Percentiles rank a stretch among this genome's conserved stretches.
phyloP scores from a whole-genome alignment of 2,797 vertebrate genomes.

The Gymnopithys bicolor region DNA sequence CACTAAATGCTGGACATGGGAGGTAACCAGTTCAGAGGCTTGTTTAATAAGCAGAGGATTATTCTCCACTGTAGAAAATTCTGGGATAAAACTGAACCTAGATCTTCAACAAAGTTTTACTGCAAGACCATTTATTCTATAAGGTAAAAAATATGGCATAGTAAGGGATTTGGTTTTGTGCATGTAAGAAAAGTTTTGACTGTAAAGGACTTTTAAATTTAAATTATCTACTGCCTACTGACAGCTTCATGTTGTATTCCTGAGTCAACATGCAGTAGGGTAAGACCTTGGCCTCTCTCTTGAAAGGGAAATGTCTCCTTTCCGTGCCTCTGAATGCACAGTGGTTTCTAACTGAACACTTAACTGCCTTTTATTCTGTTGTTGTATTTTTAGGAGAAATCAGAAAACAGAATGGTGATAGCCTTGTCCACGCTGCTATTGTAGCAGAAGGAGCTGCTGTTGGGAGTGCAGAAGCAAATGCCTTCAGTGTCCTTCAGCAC shows the following conservation, averaged over 20 bases:
- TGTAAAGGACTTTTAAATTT: background rate
- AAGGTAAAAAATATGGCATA: background rate
- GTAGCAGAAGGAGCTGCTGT: slow-evolving; percentile 84
- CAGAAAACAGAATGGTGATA: slow-evolving; percentile 77
- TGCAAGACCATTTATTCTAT: background rate
- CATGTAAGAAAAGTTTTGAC: background rate
- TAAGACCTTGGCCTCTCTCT: background rate
- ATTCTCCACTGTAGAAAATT: background rate
- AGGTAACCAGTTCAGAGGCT: background rate
- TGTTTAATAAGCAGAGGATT: background rate
- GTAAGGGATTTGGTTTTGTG: background rate
- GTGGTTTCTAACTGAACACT: background rate
- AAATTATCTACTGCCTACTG: background rate
- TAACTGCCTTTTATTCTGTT: background rate
- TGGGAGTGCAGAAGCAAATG: slow-evolving; percentile 83
- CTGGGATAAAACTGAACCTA: background rate
- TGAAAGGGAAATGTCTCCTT: background rate
- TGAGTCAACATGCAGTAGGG: background rate
- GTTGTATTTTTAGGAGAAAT: slow-evolving; percentile 83
- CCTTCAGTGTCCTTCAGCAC: slow-evolving; percentile 91
- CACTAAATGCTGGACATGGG: background rate
- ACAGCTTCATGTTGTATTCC: background rate
- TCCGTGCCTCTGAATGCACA: background rate
- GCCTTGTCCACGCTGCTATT: slow-evolving; percentile 87
- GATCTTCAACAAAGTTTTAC: background rate